Evolutionary conservation across 1,140 invertebrate genomes (phyloP).

Genomic region (Drosophila trapezifrons): DNA sequence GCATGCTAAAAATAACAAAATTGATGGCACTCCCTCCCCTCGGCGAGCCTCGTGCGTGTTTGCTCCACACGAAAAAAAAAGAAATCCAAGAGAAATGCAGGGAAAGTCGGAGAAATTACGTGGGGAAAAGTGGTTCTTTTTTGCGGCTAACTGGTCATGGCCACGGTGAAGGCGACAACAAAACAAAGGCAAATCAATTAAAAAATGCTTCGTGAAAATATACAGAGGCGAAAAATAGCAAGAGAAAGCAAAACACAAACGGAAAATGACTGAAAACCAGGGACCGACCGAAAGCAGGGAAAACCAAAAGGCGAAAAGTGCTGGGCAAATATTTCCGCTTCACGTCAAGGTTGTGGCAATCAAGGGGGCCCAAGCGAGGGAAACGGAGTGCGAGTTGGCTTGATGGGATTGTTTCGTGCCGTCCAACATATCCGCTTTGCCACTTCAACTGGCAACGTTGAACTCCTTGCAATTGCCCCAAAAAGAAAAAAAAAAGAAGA

Average conservation of each 20-base stretch:
- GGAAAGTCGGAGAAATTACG: conserved; percentile 26
- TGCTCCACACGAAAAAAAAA: conserved; percentile 33
- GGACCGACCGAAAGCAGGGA: conserved; percentile 14
- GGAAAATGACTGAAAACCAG: conserved; percentile 7
- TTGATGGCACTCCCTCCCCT: conserved; percentile 64
- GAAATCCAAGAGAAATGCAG: conserved; percentile 6
- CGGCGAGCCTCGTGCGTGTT: conserved; percentile 48
- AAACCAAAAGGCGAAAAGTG: conserved; percentile 44
- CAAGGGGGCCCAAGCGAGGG: conserved; percentile 8
- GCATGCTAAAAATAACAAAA: conserved; percentile 80
- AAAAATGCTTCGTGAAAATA: conserved; percentile 58
- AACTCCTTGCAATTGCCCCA: conserved; percentile 9
- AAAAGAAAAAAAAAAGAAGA: not conserved
- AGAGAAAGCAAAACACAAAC: conserved; percentile 9
- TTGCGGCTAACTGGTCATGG: conserved; percentile 70
- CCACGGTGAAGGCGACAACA: conserved; percentile 73
- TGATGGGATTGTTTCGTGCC: conserved; percentile 70
- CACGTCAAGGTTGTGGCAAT: conserved; percentile 50
- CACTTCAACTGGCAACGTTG: conserved; percentile 35
- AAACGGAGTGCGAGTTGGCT: conserved; percentile 3
- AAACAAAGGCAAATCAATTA: conserved; percentile 74
- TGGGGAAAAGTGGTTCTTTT: conserved; percentile 1
- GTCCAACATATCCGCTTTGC: conserved; percentile 64
- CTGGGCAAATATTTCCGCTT: conserved; percentile 55
- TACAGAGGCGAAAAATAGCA: conserved; percentile 14